These are phyloP conservation scores for Chelonia mydas DNA, from an alignment of 2,797 vertebrate genomes.

Conservation along the genomic window DNA sequence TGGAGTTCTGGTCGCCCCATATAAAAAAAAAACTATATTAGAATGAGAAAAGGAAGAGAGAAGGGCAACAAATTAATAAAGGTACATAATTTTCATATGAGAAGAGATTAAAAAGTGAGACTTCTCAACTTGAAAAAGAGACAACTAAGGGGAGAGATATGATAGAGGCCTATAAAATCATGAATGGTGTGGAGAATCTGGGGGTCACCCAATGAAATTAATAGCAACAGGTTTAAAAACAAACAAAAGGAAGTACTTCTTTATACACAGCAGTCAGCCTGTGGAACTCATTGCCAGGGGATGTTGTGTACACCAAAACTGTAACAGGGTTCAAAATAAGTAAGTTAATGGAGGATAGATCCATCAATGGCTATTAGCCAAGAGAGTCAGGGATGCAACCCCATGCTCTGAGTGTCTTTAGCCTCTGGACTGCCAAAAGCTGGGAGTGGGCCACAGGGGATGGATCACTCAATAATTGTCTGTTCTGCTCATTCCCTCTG, in stretches of 20 bases:
- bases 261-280: background rate
- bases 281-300: background rate
- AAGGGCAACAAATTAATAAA: background rate
- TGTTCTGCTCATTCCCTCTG: background rate
- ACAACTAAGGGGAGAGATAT: too few species aligned
- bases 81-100: background rate
- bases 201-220: background rate
- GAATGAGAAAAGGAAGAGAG: background rate
- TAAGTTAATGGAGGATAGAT: background rate
- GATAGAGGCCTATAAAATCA: background rate
- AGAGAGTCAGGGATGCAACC: background rate
- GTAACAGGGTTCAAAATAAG: background rate
- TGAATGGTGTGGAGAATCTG: background rate
- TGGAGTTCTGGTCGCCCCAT: background rate
- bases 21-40: background rate
- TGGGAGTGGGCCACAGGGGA: background rate
- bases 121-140: background rate
- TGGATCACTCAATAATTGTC: background rate
- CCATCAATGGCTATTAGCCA: background rate
- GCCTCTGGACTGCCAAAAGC: background rate
- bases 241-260: background rate
- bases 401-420: background rate
- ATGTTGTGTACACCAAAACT: background rate
- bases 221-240: background rate
- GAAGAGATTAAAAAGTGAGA: background rate